Evolutionary conservation across 2,888 invertebrate genomes (phyloP).

Genomic region (Rhogogaster chlorosoma): DNA sequence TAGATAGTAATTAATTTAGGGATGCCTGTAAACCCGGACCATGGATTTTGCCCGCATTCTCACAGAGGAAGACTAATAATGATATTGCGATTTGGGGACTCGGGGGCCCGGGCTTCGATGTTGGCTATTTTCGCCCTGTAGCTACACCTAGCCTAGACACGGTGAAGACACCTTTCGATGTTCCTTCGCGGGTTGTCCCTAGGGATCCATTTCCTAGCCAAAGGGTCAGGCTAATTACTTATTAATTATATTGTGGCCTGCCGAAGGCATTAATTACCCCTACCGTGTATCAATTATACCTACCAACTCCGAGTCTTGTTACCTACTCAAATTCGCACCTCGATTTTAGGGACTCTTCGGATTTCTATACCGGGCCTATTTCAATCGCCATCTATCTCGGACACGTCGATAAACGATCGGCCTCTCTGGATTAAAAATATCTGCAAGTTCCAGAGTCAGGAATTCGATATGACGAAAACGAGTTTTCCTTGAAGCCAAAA

Average conservation of each 20-base stretch:
- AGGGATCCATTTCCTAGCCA: conserved; percentile 59
- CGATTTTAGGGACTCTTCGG: background rate
- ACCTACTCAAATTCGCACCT: background rate
- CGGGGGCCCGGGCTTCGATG: no score
- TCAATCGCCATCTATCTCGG: background rate
- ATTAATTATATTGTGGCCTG: conserved; percentile 66
- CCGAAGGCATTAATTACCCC: conserved; percentile 51
- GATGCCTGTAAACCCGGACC: background rate
- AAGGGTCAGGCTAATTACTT: conserved; percentile 67
- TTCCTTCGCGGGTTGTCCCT: conserved; percentile 51
- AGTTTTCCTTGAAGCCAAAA: no score
- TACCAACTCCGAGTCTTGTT: background rate
- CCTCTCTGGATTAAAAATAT: background rate
- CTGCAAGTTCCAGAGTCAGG: background rate
- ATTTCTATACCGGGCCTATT: background rate
- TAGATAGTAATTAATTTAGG: conserved; percentile 34
- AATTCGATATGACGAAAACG: background rate
- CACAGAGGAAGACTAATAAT: conserved; percentile 33
- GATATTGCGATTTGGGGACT: conserved; percentile 35
- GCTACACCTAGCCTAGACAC: conserved; percentile 24
- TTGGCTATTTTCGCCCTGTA: background rate
- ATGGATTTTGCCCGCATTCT: background rate
- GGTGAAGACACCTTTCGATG: conserved; percentile 16
- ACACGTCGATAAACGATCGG: background rate
- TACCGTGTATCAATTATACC: conserved; percentile 38